phyloP scores from a whole-genome alignment of 2,797 vertebrate genomes.

The Pangasius larnaudii region DNA sequence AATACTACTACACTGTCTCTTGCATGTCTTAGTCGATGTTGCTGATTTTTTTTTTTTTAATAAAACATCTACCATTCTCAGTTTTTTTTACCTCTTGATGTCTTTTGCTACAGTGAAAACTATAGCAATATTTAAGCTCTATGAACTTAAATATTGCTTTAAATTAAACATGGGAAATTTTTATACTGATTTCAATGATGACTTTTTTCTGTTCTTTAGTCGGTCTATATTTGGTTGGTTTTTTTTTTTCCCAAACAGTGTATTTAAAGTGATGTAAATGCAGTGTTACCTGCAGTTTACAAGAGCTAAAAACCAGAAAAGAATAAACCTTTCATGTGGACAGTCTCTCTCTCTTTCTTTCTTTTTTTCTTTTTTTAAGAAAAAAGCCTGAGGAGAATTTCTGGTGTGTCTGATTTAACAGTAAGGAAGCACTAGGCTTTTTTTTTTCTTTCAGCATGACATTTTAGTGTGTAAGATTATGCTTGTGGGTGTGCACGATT shows the following conservation, averaged over 20 bases:
- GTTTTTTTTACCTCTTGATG: constrained; percentile 24
- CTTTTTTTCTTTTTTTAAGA: background rate
- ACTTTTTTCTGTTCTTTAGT: constrained; percentile 19
- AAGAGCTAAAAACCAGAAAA: constrained; percentile 16
- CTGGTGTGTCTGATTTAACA: background rate
- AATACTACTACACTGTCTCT: background rate
- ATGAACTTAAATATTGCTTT: constrained; percentile 42
- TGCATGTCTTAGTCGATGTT: background rate
- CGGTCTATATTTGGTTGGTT: constrained; percentile 10
- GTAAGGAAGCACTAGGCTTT: background rate
- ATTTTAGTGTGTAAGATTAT: background rate
- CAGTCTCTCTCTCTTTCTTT: background rate
- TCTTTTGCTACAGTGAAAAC: constrained; percentile 49
- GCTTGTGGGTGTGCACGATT: background rate
- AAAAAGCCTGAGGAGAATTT: background rate
- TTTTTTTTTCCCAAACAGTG: background rate
- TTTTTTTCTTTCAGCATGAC: background rate
- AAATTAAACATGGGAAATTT: constrained; percentile 11
- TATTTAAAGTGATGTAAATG: constrained; percentile 40
- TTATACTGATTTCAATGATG: constrained; percentile 30
- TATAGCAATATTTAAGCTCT: constrained; percentile 38
- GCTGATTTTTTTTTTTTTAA: background rate
- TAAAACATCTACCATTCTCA: background rate
- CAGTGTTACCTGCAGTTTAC: constrained; percentile 45
- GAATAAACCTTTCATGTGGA: constrained; percentile 52